These are phyloP conservation scores for Drosophila atroscutellata DNA, from an alignment of 2,888 invertebrate genomes.

Conservation along the genomic window DNA sequence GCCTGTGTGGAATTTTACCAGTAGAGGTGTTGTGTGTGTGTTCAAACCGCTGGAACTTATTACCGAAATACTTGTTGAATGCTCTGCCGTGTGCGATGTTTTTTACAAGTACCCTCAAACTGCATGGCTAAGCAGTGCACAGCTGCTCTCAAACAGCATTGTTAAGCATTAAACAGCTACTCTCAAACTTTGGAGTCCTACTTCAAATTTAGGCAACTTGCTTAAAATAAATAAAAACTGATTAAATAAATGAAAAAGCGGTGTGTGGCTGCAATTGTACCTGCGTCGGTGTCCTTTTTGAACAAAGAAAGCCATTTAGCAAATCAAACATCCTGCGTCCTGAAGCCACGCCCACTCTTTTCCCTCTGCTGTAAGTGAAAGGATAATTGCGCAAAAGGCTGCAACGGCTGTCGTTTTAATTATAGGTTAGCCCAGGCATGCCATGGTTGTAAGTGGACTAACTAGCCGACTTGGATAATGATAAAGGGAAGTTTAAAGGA, in stretches of 20 bases:
- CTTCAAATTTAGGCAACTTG: not conserved
- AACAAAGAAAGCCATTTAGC: constrained; percentile 29
- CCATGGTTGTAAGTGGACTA: constrained; percentile 11
- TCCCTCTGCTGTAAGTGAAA: constrained; percentile 15
- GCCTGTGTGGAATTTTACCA: not conserved
- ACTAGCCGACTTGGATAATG: constrained; percentile 9
- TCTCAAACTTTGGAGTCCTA: not conserved
- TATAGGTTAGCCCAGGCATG: constrained; percentile 23
- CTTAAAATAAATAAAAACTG: not conserved
- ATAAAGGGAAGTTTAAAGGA: not conserved
- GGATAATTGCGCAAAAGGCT: constrained; percentile 44
- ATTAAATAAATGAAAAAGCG: not conserved
- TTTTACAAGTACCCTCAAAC: constrained; percentile 1
- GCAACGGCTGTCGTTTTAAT: constrained; percentile 52
- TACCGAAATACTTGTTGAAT: not conserved
- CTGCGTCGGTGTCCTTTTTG: constrained; percentile 1
- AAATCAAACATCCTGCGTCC: constrained; percentile 81
- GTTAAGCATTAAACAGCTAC: not conserved
- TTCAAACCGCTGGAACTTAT: not conserved
- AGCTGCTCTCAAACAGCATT: constrained; percentile 4
- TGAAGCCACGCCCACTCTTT: constrained; percentile 54
- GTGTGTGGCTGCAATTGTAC: not conserved
- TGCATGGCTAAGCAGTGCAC: constrained; percentile 1
- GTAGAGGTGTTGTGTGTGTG: not conserved
- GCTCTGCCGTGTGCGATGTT: not conserved